These are phyloP conservation scores for Ophiothrix spiculata DNA, from an alignment of 35 echinoderm and acorn worm genomes.

Conservation along the genomic window DNA sequence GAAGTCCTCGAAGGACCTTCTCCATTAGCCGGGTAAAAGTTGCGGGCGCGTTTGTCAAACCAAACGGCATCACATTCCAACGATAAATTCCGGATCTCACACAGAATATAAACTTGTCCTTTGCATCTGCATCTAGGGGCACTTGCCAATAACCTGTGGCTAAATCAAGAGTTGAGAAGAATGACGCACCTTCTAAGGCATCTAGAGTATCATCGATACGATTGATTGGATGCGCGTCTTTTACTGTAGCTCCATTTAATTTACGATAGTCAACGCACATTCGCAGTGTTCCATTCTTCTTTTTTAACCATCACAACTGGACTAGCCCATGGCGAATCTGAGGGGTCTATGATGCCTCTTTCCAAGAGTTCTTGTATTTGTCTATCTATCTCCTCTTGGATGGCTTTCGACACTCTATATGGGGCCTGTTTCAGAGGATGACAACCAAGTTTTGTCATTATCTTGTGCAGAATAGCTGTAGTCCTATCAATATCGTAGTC, in stretches of 20 bases:
- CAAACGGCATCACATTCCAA: slow-evolving; percentile 64
- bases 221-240: slow-evolving; percentile 52
- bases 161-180: slow-evolving; percentile 64
- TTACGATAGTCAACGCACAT: slow-evolving; percentile 73
- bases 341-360: slow-evolving; percentile 42
- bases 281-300: slow-evolving; percentile 59
- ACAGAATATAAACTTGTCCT: slow-evolving; percentile 51
- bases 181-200: slow-evolving; percentile 47
- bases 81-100: slow-evolving; percentile 46
- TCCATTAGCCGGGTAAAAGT: too few species aligned
- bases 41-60: too few species aligned
- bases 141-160: slow-evolving; percentile 79
- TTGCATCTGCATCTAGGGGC: slow-evolving; percentile 40
- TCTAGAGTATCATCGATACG: slow-evolving; percentile 64
- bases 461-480: slow-evolving; percentile 23
- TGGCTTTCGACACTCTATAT: slow-evolving; percentile 33
- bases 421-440: too few species aligned
- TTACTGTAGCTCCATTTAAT: slow-evolving; percentile 51
- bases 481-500: slow-evolving; percentile 41
- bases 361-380: slow-evolving; percentile 45
- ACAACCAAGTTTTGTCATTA: slow-evolving; percentile 47
- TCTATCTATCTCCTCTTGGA: slow-evolving; percentile 30
- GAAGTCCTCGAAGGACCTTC: slow-evolving; percentile 17
- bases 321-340: slow-evolving; percentile 45
- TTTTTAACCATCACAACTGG: slow-evolving; percentile 53